Conservation (phyloP, 2,113 vertebrate genomes). For the Serilophus lunatus region DNA sequence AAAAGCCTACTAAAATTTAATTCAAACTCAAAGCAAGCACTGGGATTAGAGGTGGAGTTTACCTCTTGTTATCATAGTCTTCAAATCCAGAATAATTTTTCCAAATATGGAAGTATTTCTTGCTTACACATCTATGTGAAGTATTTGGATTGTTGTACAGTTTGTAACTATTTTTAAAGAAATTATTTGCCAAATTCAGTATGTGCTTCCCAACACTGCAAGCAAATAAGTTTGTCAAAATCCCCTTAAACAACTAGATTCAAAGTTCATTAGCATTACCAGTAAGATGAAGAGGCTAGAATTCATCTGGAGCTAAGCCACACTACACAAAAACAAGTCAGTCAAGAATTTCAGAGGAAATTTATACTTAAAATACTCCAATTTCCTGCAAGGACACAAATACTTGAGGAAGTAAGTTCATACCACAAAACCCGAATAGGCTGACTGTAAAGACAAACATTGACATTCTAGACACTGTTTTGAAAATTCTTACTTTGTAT, state of each 20-base stretch:
- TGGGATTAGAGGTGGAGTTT: not conserved
- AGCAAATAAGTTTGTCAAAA: not conserved
- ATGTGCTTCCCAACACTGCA: not conserved
- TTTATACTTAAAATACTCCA: not conserved
- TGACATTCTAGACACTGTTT: not conserved
- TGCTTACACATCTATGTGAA: not conserved
- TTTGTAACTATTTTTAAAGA: not conserved
- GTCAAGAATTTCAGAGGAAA: constrained; percentile 30
- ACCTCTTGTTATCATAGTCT: not conserved
- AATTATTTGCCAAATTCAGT: not conserved
- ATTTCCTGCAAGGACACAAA: constrained; percentile 16
- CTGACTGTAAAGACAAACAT: not conserved
- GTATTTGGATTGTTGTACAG: not conserved
- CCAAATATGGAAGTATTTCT: not conserved
- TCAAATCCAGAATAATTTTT: not conserved
- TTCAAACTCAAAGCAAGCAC: not conserved
- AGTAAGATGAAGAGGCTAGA: not conserved
- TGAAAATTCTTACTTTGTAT: not conserved
- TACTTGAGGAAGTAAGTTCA: constrained; percentile 2
- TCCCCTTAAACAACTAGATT: not conserved
- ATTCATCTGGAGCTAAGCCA: not conserved
- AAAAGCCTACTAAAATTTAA: not conserved
- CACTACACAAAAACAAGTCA: constrained; percentile 16
- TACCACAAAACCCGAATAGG: not conserved
- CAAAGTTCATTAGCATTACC: constrained; percentile 1